These are phyloP conservation scores for Probaryconus sp. DNA, from an alignment of 1,140 invertebrate species.

Conservation along the genomic window DNA sequence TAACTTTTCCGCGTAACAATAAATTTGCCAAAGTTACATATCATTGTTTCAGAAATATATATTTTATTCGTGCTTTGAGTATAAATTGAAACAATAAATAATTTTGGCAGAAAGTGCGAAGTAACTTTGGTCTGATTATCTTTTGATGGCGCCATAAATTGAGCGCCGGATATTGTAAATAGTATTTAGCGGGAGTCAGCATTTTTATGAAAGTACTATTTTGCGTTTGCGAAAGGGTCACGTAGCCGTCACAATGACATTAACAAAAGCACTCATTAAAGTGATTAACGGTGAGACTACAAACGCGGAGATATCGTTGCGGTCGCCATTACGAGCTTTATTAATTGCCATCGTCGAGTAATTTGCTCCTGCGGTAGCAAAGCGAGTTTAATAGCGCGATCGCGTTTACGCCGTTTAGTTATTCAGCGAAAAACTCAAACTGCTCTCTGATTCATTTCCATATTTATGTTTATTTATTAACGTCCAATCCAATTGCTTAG, in stretches of 20 bases:
- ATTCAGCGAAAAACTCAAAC: constrained; percentile 44
- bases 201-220: constrained; percentile 57
- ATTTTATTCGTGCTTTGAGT: too few species aligned
- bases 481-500: background rate
- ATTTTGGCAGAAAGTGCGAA: too few species aligned
- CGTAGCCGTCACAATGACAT: constrained; percentile 62
- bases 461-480: constrained; percentile 44
- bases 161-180: constrained; percentile 43
- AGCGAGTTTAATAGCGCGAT: constrained; percentile 55
- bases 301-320: constrained; percentile 62
- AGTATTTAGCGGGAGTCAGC: constrained; percentile 37
- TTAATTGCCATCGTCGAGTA: constrained; percentile 77
- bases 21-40: too few species aligned
- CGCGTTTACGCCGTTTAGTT: constrained; percentile 57
- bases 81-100: too few species aligned
- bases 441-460: constrained; percentile 24
- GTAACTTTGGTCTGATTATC: too few species aligned
- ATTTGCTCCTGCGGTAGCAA: constrained; percentile 67
- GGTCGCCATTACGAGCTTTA: constrained; percentile 75
- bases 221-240: constrained; percentile 42
- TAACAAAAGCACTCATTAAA: constrained; percentile 77
- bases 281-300: constrained; percentile 75
- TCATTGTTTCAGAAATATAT: too few species aligned
- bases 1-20: too few species aligned
- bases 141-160: constrained; percentile 22